Base-by-base conservation (phyloP, 2,888 invertebrate species). In the Ichneumoninae sp. region DNA sequence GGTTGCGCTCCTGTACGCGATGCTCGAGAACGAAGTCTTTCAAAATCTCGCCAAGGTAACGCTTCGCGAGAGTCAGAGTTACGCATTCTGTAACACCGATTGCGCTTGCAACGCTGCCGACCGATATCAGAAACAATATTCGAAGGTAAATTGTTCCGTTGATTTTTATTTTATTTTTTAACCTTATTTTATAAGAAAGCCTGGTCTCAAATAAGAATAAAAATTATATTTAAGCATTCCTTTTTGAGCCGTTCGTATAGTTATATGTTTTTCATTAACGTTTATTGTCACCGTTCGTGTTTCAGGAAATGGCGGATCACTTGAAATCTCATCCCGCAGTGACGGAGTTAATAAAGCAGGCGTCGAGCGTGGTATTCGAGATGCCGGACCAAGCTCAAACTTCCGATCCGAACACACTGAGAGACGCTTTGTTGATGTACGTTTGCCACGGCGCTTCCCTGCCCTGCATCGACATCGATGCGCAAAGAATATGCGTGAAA, bases 31-130 rank as follows among this genome's bases (percentile, higher is more conserved):
- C 1, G 96, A 97, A 80, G 95, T 96, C 71, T 94, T 96, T 89
- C 94, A 96, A 8, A 92, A 91, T 82, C 80, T 93, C 5, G 88
- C 89, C 1, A 96, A 96, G 79, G 94, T 97, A 5, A 95, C 95
- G 36, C 95, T 98, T 16, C 94, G 95, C 10, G 97, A 97, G 93
- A 96, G 96, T 74, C 97, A 97, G 90, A 97, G 97, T 91, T 96
- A 97, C 91, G 95, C 97, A 74, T 98, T 98, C 94, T 98, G 98
- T 94, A 97, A 97, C 92, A 95, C 96, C 1, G 97, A 97, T 89
- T 98, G 98, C 94, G 97, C 96, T 0, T 98, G 98, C 92, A 95
- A 96, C 0, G 95, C 96, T 5, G 95, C 96, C 13, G 96, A 96
- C 75, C 94, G 94, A 68, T 95, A 96, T 78, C 94, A 95, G 3